Evolutionary conservation across 1,140 invertebrate genomes (phyloP), one percentile per base, ranked within the genome.

Genomic region (Drosophila watanabei): DNA sequence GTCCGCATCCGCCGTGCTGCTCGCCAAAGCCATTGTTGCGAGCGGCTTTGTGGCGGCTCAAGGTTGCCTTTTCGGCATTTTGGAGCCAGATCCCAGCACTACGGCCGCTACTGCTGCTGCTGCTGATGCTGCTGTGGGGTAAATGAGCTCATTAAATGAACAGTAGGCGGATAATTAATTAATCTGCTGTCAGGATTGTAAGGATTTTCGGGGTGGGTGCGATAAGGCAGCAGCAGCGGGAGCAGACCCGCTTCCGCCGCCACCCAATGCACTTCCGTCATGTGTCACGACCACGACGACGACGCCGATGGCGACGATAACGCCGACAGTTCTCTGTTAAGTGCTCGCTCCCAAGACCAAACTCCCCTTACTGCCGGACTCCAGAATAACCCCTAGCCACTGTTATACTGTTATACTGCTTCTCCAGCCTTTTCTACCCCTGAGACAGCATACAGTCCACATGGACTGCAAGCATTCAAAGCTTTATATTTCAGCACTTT

Each of bases 81-180:
- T 16, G 20, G 33, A 37, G 52, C 33, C 52, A 35, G 10, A 33
- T 33, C 49, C 28, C 16, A 32, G 49, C 9, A 13, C 14, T n/a
- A 28, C 14, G 30, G 30, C 14, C 48, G 11, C 51, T 10, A n/a
- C 49, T 18, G 14, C 28, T 51, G 28, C 51, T 10, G 30, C 49
- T 18, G 14, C 28, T 51, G 28, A 10, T 18, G 51, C 30, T 24
- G 52, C 51, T 54, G 51, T 54, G 52, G 33, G 52, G 33, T 37
- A 57, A 57, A 57, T 57, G 54, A 57, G 54, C 54, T 57, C 54
- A 57, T 57, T 57, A 57, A 57, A 57, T 39, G 54, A 57, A 57
- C 35, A 57, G 54, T 57, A 57, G 54, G 54, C 54, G 54, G 54
- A 57, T 57, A 57, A 57, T 57, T 57, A 57, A 57, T 57, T 57